Evolutionary conservation across 2,888 invertebrate species (phyloP).

Genomic region (Brachynemurus nebulosus): DNA sequence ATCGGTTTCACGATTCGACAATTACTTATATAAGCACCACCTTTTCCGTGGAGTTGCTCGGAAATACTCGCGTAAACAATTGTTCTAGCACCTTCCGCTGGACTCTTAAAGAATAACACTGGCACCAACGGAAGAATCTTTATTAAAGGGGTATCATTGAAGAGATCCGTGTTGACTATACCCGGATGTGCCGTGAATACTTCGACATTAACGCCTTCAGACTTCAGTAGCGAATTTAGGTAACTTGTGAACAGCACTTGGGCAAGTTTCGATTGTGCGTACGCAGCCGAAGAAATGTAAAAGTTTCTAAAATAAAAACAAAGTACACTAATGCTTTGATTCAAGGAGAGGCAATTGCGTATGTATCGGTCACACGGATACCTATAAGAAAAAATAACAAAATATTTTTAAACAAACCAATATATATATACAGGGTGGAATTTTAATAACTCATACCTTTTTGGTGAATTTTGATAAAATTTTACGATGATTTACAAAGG

Average conservation of each 20-base stretch:
- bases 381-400: too few species aligned
- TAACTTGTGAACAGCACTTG: constrained; percentile 54
- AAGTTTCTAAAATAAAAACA: too few species aligned
- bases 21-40: constrained; percentile 73
- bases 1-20: constrained; percentile 47
- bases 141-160: constrained; percentile 51
- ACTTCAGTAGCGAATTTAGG: constrained; percentile 41
- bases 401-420: too few species aligned
- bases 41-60: constrained; percentile 52
- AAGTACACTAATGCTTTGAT: too few species aligned
- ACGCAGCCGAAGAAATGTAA: constrained; percentile 56
- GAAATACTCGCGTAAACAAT: constrained; percentile 65
- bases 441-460: too few species aligned
- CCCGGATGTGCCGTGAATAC: constrained; percentile 76
- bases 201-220: constrained; percentile 46
- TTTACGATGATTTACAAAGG: too few species aligned
- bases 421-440: too few species aligned
- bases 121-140: constrained; percentile 47
- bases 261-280: constrained; percentile 76
- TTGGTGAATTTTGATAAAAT: too few species aligned
- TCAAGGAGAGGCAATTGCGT: too few species aligned
- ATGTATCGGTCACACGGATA: too few species aligned
- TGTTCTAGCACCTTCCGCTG: constrained; percentile 66
- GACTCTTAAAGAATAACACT: constrained; percentile 47
- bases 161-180: constrained; percentile 70